Base-by-base conservation (phyloP, 2,113 vertebrate genomes). In the Cisticola juncidis region DNA sequence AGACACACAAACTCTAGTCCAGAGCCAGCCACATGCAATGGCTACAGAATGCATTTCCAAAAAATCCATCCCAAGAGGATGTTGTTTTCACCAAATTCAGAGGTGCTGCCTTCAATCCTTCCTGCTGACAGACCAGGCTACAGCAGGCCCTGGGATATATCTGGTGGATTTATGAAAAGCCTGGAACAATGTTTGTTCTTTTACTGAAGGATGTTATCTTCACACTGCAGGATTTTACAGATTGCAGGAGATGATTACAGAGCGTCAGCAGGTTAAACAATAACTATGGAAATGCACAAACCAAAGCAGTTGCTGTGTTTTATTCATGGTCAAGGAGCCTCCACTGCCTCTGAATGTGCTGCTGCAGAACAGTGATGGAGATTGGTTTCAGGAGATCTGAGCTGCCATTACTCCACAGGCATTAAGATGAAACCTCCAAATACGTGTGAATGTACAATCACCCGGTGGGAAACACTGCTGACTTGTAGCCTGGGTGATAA, bases 231-330 rank as follows among this genome's bases (percentile, higher is more conserved):
- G 40, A 62, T 62, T 62, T 54, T 65, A 57, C 65, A 89, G 89
- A 74, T 78, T 48, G 80, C 85, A 65, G 1, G 2, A 53, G 64
- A 78, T 0, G 5, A 93, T 81, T 83, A 76, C 21, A 12, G 62
- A 62, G 65, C 1, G 4, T 56, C 58, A 58, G 40, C 3, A 64
- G 82, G 95, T 95, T 94, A 93, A 96, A 93, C 86, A 88, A 21
- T 92, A 96, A 93, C 92, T 29, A 72, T 35, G 69, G 73, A 88
- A 84, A 95, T 76, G 81, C 51, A 95, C 79, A 71, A 88, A 70
- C 68, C 86, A 54, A 44, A 86, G 90, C 38, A 70, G 60, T 14
- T 31, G 64, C 62, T 61, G 82, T 15, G 50, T 40, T 94, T 66
- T 54, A 54, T 35, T 77, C 82, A 35, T 33, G 6, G 2, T 36